Evolutionary conservation across 2,888 invertebrate genomes (phyloP).

Genomic region (Drosophila leonis): DNA sequence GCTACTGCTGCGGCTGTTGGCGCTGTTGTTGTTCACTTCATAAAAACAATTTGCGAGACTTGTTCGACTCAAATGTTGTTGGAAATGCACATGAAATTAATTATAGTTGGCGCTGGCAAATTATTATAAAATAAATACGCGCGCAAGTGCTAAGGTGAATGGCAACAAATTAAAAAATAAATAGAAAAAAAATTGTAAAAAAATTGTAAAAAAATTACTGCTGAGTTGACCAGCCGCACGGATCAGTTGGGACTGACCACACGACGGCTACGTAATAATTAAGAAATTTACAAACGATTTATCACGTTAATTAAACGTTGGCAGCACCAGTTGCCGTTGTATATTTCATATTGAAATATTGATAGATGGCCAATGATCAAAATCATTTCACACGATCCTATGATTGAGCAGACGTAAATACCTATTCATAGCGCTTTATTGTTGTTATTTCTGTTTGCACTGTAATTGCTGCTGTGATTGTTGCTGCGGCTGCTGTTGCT

Average conservation of each 20-base stretch:
- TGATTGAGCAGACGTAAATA: constrained; percentile 58
- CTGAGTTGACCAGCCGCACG: constrained; percentile 6
- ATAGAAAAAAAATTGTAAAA: not conserved
- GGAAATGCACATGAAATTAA: constrained; percentile 61
- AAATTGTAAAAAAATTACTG: constrained; percentile 1
- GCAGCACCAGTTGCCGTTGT: constrained; percentile 43
- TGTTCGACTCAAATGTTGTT: constrained; percentile 48
- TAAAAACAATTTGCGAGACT: constrained; percentile 75
- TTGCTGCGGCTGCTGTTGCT: constrained; percentile 24
- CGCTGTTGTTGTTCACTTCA: constrained; percentile 64
- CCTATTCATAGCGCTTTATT: constrained; percentile 23
- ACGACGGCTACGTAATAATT: constrained; percentile 74
- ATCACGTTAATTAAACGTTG: constrained; percentile 79
- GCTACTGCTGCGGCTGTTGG: constrained; percentile 21
- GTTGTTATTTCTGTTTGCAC: constrained; percentile 31
- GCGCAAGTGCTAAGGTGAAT: constrained; percentile 73
- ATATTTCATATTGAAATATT: constrained; percentile 53
- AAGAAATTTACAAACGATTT: constrained; percentile 81
- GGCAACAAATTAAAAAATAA: constrained; percentile 51
- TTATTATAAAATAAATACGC: constrained; percentile 67
- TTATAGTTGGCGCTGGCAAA: constrained; percentile 52
- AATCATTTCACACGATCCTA: constrained; percentile 78
- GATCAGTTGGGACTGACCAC: constrained; percentile 47
- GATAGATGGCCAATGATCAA: constrained; percentile 76
- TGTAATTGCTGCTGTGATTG: constrained; percentile 52